Evolutionary conservation across 2,888 invertebrate species (phyloP).

Genomic region (Ormia ochracea): DNA sequence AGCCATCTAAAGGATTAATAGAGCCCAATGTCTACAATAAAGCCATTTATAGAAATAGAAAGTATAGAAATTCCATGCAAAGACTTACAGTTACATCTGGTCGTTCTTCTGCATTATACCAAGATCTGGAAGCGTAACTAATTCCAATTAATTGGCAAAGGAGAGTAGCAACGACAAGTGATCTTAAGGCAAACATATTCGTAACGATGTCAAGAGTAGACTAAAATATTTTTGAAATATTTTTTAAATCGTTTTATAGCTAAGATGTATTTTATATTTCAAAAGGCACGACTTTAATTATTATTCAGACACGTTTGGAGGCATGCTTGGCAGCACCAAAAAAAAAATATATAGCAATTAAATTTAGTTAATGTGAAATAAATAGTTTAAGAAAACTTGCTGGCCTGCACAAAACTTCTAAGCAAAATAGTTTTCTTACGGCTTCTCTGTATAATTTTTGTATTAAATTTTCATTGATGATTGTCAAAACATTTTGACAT

Average conservation of each 20-base stretch:
- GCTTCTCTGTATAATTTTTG: too few species aligned
- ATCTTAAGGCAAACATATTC: background rate
- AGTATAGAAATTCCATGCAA: background rate
- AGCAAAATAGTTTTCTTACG: too few species aligned
- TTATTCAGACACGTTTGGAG: background rate
- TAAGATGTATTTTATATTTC: background rate
- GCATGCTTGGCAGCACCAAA: background rate
- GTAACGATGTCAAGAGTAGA: background rate
- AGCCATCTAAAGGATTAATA: background rate
- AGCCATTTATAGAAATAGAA: background rate
- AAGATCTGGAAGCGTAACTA: background rate
- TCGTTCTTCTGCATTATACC: conserved; percentile 9
- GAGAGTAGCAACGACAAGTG: background rate
- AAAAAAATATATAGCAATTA: background rate
- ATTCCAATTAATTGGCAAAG: background rate
- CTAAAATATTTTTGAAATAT: background rate
- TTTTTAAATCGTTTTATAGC: background rate
- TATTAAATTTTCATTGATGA: too few species aligned
- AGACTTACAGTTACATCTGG: conserved; percentile 7
- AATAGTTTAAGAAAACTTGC: too few species aligned
- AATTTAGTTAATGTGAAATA: too few species aligned
- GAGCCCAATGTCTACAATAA: conserved; percentile 1
- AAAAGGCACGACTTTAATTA: conserved; percentile 26
- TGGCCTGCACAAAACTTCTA: too few species aligned
- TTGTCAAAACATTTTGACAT: too few species aligned